Evolutionary conservation across 2,113 vertebrate species (phyloP).

Genomic region (Xenus cinereus): DNA sequence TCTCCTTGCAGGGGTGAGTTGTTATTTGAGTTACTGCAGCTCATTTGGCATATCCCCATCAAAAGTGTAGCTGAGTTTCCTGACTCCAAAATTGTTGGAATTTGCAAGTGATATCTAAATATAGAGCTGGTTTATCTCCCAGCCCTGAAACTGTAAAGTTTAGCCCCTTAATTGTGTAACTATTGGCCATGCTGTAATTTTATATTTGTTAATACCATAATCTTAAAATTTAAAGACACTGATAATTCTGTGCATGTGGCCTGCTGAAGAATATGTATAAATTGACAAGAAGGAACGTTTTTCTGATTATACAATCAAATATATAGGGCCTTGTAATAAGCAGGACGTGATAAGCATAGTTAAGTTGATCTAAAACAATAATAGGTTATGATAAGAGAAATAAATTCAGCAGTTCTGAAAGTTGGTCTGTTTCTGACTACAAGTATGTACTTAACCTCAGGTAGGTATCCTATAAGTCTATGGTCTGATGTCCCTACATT

Average conservation of each 20-base stretch:
- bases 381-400: background rate
- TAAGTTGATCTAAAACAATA: background rate
- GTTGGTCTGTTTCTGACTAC: background rate
- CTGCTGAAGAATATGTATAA: background rate
- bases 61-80: background rate
- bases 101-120: background rate
- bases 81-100: background rate
- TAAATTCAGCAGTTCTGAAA: background rate
- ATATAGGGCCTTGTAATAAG: background rate
- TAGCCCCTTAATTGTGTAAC: background rate
- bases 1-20: background rate
- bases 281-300: background rate
- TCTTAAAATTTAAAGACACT: background rate
- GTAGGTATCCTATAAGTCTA: background rate
- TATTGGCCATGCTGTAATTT: background rate
- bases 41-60: background rate
- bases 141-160: background rate
- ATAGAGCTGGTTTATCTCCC: background rate
- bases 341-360: background rate
- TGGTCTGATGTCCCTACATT: background rate
- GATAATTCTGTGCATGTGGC: background rate
- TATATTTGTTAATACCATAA: background rate
- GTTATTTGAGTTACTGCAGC: background rate
- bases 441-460: background rate
- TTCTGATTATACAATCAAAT: background rate